phyloP scores from a whole-genome alignment of 2,888 invertebrate species.

The Cosmopolites sordidus region DNA sequence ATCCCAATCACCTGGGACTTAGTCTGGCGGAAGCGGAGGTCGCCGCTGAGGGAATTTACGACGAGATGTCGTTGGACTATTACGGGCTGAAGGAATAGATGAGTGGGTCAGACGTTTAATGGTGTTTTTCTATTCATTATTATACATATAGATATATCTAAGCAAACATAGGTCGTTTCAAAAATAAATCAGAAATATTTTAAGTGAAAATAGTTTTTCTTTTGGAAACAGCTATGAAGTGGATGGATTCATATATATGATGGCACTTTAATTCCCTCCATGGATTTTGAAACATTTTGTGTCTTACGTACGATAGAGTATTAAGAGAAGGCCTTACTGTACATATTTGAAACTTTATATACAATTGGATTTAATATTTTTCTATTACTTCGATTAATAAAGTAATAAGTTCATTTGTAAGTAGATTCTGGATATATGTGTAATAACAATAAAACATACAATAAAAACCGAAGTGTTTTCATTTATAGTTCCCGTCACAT shows the following conservation, averaged over 20 bases:
- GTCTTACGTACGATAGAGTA: slow-evolving; percentile 1
- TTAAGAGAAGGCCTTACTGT: not conserved
- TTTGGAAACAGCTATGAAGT: no score
- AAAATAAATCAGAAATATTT: not conserved
- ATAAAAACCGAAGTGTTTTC: no score
- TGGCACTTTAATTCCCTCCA: no score
- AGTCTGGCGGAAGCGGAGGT: slow-evolving; percentile 52
- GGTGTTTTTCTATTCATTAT: not conserved
- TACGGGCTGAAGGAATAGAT: slow-evolving; percentile 43
- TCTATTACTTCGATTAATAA: not conserved
- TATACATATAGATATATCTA: not conserved
- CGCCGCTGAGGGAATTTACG: slow-evolving; percentile 50
- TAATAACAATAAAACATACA: not conserved
- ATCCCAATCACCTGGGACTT: slow-evolving; percentile 51
- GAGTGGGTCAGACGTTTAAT: not conserved
- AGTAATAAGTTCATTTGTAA: not conserved
- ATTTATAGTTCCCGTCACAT: no score
- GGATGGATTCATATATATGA: no score
- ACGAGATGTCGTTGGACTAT: slow-evolving; percentile 53
- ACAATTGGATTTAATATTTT: slow-evolving; percentile 1
- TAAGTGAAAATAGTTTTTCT: not conserved
- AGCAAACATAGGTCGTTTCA: not conserved
- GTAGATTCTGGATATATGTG: not conserved
- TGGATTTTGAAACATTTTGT: not conserved
- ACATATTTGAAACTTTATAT: slow-evolving; percentile 1